Base-by-base conservation (phyloP, 2,888 invertebrate species). In the Cerastoderma edule region DNA sequence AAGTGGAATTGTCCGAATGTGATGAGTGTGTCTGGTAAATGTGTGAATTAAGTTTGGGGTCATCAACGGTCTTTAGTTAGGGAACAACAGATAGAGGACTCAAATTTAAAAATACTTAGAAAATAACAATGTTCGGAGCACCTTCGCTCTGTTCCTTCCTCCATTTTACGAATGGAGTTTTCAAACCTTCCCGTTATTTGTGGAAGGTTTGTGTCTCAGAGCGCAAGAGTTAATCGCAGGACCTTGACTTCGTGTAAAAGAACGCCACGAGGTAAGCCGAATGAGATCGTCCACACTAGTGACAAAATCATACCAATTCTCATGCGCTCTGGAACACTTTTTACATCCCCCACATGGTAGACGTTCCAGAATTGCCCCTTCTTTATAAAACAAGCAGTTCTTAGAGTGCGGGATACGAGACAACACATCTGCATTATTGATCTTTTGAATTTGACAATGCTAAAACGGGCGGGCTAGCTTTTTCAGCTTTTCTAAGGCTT, bases 281-380 rank as follows among this genome's bases (percentile, higher is more conserved):
- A 53, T 22, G 24, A 22, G 50, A 27, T 72, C 27, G 30, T 67
- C 73, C n/a, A 77, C 76, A 1, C 48, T 53, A 0, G 39, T 19
- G 16, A 24, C 27, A 30, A 72, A 77, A 2, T 27, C n/a, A 10
- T 0, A 24, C 76, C 68, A 77, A 4, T 68, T 35, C 57, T 48
- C 28, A 46, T 77, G 57, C 6, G 76, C 68, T n/a, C 32, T 60
- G 10, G 16, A 46, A 56, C 72, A 77, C 33, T 77, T 67, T 13
- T 39, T 27, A 35, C 76, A 72, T 10, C 72, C 72, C 0, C 72
- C 71, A 64, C 74, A 74, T 1, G 70, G 72, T 8, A 72, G 39
- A 19, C 56, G 16, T n/a, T 54, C 35, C 1, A 60, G 28, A 0
- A 22, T 10, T 0, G 33, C 32, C 8, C 48, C 67, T 2, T n/a